Evolutionary conservation across 1,140 invertebrate genomes (phyloP).

Genomic region (Polypedilum vanderplanki): DNA sequence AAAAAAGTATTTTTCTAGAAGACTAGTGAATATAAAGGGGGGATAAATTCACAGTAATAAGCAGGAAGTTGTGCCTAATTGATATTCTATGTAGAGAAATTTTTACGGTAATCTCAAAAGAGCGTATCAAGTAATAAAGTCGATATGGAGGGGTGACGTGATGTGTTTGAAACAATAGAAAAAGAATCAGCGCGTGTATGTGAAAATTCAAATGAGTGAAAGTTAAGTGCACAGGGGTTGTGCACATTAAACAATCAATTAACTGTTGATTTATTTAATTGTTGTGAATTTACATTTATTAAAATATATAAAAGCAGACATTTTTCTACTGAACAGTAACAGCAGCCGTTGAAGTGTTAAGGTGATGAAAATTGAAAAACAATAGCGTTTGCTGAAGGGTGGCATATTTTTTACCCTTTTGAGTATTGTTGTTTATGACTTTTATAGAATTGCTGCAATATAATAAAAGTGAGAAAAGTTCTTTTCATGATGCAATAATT

Average conservation of each 20-base stretch:
- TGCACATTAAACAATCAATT: constrained; percentile 19
- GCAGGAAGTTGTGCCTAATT: background rate
- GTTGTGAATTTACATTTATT: background rate
- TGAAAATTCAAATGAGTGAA: background rate
- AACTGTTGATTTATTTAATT: constrained; percentile 20
- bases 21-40: background rate
- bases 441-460: no score
- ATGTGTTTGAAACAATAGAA: background rate
- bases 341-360: no score
- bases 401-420: no score
- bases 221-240: background rate
- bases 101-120: constrained; percentile 9
- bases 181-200: background rate
- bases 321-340: no score
- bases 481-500: no score
- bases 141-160: background rate
- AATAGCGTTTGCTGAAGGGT: no score
- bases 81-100: constrained; percentile 16
- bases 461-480: no score
- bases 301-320: no score
- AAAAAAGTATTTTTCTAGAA: no score
- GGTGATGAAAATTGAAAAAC: no score
- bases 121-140: background rate
- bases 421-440: no score
- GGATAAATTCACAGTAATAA: background rate